Conservation (phyloP, 2,888 invertebrate species). For the Labia minor region DNA sequence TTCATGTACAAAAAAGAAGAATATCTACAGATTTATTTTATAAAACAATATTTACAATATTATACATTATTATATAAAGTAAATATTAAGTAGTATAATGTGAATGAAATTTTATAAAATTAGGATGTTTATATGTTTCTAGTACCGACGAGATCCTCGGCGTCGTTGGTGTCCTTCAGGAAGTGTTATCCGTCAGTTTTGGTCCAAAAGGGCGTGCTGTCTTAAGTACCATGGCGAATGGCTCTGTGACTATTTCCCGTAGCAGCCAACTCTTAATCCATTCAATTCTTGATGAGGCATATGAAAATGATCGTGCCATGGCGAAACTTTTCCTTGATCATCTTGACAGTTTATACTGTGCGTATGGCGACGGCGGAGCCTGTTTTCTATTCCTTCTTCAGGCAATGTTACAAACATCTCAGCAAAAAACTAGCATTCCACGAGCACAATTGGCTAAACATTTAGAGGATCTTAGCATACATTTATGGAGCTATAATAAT, state of each 20-base stretch:
- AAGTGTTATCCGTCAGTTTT: slow-evolving; percentile 19
- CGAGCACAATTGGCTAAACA: background rate
- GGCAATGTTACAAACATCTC: background rate
- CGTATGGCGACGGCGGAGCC: background rate
- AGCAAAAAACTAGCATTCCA: background rate
- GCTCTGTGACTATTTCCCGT: slow-evolving; percentile 21
- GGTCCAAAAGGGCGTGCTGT: slow-evolving; percentile 23
- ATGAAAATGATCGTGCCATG: background rate
- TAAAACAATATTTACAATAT: no score
- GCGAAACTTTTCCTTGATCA: background rate
- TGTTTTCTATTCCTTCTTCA: background rate
- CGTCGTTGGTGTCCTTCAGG: slow-evolving; percentile 14
- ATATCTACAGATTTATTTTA: no score
- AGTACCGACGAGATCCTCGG: background rate
- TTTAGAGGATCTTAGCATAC: background rate
- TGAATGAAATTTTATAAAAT: no score
- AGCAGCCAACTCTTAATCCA: slow-evolving; percentile 18
- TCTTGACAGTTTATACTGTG: background rate
- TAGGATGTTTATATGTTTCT: background rate
- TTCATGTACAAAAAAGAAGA: no score
- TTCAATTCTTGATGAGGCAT: background rate
- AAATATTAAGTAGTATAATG: no score
- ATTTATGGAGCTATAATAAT: background rate
- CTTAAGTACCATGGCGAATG: slow-evolving; percentile 19
- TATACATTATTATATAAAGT: no score